Conservation (phyloP, 2,113 vertebrate species). For the Rhinolophus sinicus region DNA sequence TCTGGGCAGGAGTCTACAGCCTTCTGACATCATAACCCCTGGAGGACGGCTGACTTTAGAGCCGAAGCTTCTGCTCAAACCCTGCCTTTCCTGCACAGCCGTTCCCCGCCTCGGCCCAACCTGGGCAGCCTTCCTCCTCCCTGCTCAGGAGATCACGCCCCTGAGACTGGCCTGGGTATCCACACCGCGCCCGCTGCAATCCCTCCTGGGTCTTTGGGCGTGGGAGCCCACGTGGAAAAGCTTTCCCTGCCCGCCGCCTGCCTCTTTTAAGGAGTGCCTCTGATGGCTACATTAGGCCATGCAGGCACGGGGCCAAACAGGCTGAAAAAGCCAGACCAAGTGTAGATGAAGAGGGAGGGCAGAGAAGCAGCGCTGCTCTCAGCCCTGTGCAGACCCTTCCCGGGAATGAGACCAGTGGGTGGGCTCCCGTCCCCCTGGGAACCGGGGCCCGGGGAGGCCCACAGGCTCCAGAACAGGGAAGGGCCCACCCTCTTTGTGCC, state of each 20-base stretch:
- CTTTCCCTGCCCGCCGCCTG: background rate
- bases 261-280: slow-evolving; percentile 55
- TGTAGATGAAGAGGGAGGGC: background rate
- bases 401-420: background rate
- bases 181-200: background rate
- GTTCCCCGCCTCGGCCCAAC: background rate
- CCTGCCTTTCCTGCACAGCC: background rate
- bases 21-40: background rate
- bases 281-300: background rate
- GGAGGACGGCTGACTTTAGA: background rate
- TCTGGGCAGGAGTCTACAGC: background rate
- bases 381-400: background rate
- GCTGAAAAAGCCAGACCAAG: background rate
- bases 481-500: background rate
- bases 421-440: background rate
- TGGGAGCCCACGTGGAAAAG: background rate
- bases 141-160: background rate
- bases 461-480: background rate
- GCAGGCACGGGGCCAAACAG: slow-evolving; percentile 8
- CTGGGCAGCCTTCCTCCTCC: background rate
- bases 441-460: no score
- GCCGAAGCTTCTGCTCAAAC: background rate
- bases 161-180: background rate
- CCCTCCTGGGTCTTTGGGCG: background rate
- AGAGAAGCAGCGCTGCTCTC: background rate